These are phyloP conservation scores for Leptopilina drosophilae DNA, from an alignment of 2,888 invertebrate genomes.

Conservation along the genomic window DNA sequence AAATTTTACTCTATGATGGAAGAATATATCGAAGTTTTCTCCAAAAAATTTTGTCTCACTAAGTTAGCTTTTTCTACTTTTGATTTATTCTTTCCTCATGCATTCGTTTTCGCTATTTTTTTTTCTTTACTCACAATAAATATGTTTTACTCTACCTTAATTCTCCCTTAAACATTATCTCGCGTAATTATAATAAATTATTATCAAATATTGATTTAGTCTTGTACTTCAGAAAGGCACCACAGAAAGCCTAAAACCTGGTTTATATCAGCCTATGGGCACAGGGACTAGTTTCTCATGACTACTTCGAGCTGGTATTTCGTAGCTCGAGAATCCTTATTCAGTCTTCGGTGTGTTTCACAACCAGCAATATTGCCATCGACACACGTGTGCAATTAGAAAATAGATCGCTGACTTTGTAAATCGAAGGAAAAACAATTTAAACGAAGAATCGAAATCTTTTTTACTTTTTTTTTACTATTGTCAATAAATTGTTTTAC, in stretches of 20 bases:
- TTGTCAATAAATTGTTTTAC: conserved; percentile 8
- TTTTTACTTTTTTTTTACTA: too few relatives aligned
- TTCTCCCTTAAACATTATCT: conserved; percentile 37
- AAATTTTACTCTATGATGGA: neutral
- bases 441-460: too few relatives aligned
- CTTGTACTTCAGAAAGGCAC: conserved; percentile 72
- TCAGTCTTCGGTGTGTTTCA: conserved; percentile 74
- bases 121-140: conserved; percentile 53
- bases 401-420: conserved; percentile 27
- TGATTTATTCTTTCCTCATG: conserved; percentile 38
- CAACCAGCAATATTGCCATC: conserved; percentile 62
- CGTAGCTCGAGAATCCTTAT: conserved; percentile 64
- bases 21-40: neutral
- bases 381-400: conserved; percentile 28
- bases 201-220: conserved; percentile 56
- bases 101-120: conserved; percentile 49
- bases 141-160: conserved; percentile 51
- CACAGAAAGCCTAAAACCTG: conserved; percentile 70
- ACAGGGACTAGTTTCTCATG: conserved; percentile 74
- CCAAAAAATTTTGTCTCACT: neutral
- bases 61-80: neutral
- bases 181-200: conserved; percentile 29
- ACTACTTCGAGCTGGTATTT: conserved; percentile 71
- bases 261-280: conserved; percentile 65
- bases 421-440: conserved; percentile 34